These are phyloP conservation scores for Channa maculata DNA, from an alignment of 2,113 vertebrate species.

Conservation along the genomic window DNA sequence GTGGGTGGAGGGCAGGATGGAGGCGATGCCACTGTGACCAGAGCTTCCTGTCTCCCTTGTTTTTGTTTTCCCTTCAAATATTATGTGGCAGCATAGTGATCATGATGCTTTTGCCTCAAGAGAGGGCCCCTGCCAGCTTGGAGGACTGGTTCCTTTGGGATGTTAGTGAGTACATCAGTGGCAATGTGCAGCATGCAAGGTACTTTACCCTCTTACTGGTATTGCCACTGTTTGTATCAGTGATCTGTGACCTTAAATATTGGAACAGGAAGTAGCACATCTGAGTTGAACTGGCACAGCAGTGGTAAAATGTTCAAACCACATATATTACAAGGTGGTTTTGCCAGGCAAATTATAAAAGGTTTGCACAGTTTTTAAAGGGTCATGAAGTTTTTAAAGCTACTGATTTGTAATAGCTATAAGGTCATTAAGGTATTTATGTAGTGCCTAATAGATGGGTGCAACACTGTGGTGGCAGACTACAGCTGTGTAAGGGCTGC, in stretches of 20 bases:
- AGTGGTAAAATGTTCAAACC: no score
- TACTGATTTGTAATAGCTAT: neutral
- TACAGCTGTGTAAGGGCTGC: neutral
- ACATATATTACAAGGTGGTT: no score
- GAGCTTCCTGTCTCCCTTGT: constrained; percentile 65
- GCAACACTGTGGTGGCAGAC: neutral
- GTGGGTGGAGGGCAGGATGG: constrained; percentile 58
- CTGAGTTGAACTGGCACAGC: constrained; percentile 16
- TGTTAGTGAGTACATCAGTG: constrained; percentile 20
- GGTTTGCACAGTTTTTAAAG: neutral
- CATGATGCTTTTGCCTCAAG: constrained; percentile 38
- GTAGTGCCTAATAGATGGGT: neutral
- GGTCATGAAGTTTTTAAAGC: neutral
- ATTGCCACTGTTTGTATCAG: constrained; percentile 75
- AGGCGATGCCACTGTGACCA: constrained; percentile 42
- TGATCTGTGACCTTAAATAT: constrained; percentile 71
- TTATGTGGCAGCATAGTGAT: constrained; percentile 30
- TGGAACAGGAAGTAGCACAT: constrained; percentile 62
- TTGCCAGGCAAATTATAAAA: no score
- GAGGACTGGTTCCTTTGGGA: constrained; percentile 54
- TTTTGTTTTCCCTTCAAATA: constrained; percentile 53
- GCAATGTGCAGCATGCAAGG: constrained; percentile 16
- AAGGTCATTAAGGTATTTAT: neutral
- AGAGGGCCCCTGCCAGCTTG: constrained; percentile 38
- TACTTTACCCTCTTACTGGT: constrained; percentile 60